These are phyloP conservation scores for Trichogramma evanescens DNA, from an alignment of 2,888 invertebrate species.

Conservation along the genomic window DNA sequence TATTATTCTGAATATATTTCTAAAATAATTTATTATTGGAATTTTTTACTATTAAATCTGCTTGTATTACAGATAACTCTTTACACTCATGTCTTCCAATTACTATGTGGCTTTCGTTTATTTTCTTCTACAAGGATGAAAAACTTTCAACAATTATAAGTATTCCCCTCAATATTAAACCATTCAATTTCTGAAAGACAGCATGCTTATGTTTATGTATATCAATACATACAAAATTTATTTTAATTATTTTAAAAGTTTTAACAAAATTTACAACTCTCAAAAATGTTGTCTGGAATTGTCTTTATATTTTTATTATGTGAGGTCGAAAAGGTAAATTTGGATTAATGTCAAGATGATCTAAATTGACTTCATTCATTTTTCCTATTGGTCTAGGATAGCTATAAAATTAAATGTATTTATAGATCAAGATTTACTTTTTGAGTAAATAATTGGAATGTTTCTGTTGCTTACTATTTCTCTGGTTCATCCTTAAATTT, in stretches of 20 bases:
- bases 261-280: not conserved
- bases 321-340: conserved; percentile 15
- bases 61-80: no score
- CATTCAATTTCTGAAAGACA: not conserved
- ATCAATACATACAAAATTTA: not conserved
- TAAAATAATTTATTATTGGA: no score
- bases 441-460: not conserved
- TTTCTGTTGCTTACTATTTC: not conserved
- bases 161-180: not conserved
- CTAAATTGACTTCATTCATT: conserved; percentile 13
- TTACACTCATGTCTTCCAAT: no score
- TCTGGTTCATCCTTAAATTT: not conserved
- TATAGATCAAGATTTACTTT: not conserved
- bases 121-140: no score
- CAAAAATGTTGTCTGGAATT: not conserved
- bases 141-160: no score
- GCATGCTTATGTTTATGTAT: no score
- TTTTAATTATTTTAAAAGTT: not conserved
- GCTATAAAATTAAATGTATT: conserved; percentile 3
- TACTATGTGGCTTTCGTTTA: no score
- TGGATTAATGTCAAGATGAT: conserved; percentile 19
- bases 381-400: conserved; percentile 6
- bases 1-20: no score
- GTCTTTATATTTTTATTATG: conserved; percentile 2
- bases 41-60: no score